These are phyloP conservation scores for Periophthalmus modestus DNA, from an alignment of 2,113 vertebrate genomes.

Conservation along the genomic window DNA sequence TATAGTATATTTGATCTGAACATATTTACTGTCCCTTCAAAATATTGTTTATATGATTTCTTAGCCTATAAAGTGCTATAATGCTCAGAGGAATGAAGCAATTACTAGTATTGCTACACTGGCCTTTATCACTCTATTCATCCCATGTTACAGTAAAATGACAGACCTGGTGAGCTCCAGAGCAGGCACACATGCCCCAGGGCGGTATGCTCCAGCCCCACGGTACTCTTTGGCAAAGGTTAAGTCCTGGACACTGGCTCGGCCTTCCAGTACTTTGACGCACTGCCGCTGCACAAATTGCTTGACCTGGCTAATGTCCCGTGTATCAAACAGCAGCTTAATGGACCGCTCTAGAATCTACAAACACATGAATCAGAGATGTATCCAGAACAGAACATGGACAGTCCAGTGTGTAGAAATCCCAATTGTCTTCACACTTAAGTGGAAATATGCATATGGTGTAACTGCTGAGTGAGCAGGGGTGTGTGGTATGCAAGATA, in stretches of 20 bases:
- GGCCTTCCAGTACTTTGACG: constrained; percentile 90
- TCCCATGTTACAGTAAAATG: not conserved
- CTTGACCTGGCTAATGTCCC: constrained; percentile 97
- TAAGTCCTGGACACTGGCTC: constrained; percentile 95
- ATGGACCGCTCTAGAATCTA: constrained; percentile 97
- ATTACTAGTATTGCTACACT: not conserved
- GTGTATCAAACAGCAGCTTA: constrained; percentile 96
- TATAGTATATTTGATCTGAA: no score
- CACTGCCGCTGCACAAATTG: constrained; percentile 94
- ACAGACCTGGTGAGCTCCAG: constrained; percentile 94
- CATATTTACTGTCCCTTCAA: no score
- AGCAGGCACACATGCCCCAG: constrained; percentile 92
- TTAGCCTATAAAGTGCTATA: not conserved
- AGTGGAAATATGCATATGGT: not conserved
- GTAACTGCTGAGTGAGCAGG: not conserved
- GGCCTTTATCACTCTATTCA: not conserved
- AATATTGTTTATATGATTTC: not conserved
- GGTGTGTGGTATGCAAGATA: constrained; percentile 64
- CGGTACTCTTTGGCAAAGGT: constrained; percentile 98
- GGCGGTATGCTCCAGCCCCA: constrained; percentile 87
- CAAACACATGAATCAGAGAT: not conserved
- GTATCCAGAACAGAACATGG: not conserved
- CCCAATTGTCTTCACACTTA: not conserved
- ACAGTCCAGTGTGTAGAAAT: not conserved
- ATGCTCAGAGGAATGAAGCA: not conserved